Conservation (phyloP, 2,113 vertebrate species). For the Prionailurus viverrinus region DNA sequence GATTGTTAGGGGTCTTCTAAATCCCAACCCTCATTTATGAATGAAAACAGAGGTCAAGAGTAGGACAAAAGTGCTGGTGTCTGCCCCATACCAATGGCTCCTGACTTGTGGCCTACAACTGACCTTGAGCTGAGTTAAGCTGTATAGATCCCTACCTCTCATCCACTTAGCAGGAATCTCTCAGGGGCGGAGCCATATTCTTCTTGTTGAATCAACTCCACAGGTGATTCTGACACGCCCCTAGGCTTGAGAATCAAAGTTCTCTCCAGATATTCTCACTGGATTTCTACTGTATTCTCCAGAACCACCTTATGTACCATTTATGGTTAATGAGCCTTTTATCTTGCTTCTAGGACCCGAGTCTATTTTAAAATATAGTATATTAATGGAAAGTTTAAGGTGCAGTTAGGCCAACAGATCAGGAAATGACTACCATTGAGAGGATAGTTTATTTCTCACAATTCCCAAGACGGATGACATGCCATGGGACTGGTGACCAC, state of each 20-base stretch:
- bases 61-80: neutral
- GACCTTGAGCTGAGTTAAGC: neutral
- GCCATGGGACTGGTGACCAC: neutral
- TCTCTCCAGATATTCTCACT: neutral
- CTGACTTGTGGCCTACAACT: neutral
- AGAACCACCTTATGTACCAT: neutral
- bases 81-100: neutral
- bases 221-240: neutral
- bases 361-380: neutral
- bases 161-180: neutral
- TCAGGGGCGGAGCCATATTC: neutral
- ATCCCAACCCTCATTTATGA: neutral
- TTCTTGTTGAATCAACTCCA: neutral
- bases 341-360: neutral
- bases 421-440: neutral
- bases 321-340: neutral
- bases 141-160: rapidly evolving
- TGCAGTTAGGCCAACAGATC: neutral
- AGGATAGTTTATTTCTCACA: neutral
- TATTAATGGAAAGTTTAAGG: neutral
- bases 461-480: neutral
- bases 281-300: neutral
- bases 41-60: neutral
- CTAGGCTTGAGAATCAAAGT: neutral
- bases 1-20: neutral